Conservation (phyloP, 1,140 invertebrate species). For the Panonychus citri region DNA sequence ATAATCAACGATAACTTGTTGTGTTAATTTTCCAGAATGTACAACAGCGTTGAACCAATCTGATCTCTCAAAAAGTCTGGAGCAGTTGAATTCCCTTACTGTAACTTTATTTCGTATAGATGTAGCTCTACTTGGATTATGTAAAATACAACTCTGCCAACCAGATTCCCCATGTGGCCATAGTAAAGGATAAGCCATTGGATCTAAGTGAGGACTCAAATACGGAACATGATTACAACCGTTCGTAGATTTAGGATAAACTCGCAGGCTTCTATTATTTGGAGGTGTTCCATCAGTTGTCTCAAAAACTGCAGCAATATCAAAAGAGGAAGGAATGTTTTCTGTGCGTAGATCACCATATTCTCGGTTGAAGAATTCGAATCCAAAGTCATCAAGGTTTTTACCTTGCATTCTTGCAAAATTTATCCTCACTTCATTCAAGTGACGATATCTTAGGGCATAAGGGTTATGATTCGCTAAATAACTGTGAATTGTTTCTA, state of each 20-base stretch:
- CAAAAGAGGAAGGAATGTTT: not conserved
- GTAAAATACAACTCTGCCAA: not conserved
- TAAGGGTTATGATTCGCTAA: not conserved
- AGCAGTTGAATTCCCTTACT: not conserved
- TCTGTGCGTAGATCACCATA: not conserved
- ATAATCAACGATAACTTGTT: slow-evolving; percentile 13
- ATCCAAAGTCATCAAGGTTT: not conserved
- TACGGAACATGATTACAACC: not conserved
- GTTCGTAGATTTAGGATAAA: not conserved
- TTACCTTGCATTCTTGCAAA: not conserved
- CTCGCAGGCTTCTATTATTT: not conserved
- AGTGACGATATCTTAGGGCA: not conserved
- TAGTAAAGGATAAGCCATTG: slow-evolving; percentile 15
- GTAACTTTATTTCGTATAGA: not conserved
- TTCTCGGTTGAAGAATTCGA: not conserved
- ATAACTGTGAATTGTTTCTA: not conserved
- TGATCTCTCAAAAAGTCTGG: not conserved
- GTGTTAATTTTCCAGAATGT: slow-evolving; percentile 12
- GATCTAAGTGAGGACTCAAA: slow-evolving; percentile 9
- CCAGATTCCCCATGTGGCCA: slow-evolving; percentile 9
- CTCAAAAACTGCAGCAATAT: not conserved
- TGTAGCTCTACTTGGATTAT: not conserved
- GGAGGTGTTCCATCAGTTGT: not conserved
- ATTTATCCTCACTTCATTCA: not conserved
- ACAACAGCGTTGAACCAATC: slow-evolving; percentile 13